Percentiles rank a stretch among this genome's conserved stretches.
phyloP scores from a whole-genome alignment of 2,113 vertebrate genomes.

The Suricata suricatta region DNA sequence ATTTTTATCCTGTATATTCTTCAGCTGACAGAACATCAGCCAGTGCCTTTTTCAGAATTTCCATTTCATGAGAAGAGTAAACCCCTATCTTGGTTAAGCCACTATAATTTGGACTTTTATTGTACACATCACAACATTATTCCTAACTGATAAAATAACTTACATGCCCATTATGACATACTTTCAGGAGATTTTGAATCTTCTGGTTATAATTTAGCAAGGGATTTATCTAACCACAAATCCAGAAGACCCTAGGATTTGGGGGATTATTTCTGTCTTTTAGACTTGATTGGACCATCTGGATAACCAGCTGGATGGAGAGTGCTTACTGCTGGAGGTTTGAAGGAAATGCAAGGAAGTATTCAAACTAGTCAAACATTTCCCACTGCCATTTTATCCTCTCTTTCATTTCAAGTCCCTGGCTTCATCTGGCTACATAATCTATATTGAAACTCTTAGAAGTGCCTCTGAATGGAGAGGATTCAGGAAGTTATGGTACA shows the following conservation, averaged over 20 bases:
- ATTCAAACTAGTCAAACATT: constrained; percentile 16
- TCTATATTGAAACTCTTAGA: background rate
- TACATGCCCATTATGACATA: background rate
- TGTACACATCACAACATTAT: background rate
- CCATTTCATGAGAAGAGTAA: background rate
- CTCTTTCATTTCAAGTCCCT: background rate
- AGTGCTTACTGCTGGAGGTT: constrained; percentile 8
- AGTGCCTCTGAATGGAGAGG: background rate
- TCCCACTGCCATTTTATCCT: constrained; percentile 19
- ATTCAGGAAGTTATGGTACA: background rate
- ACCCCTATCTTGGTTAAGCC: background rate
- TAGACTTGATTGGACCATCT: constrained; percentile 32
- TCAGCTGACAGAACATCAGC: background rate
- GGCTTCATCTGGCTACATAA: background rate
- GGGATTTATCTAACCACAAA: background rate
- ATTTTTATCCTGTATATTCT: background rate
- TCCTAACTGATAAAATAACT: background rate
- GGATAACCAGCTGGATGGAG: background rate
- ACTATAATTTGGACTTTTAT: background rate
- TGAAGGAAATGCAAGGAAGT: constrained; percentile 39
- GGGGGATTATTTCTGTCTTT: constrained; percentile 40
- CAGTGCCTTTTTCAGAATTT: background rate
- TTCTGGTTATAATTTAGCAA: constrained; percentile 48
- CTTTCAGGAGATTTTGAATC: constrained; percentile 46
- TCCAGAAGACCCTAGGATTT: background rate